These are phyloP conservation scores for Cephus runcator DNA, from an alignment of 2,888 invertebrate species.

Conservation along the genomic window DNA sequence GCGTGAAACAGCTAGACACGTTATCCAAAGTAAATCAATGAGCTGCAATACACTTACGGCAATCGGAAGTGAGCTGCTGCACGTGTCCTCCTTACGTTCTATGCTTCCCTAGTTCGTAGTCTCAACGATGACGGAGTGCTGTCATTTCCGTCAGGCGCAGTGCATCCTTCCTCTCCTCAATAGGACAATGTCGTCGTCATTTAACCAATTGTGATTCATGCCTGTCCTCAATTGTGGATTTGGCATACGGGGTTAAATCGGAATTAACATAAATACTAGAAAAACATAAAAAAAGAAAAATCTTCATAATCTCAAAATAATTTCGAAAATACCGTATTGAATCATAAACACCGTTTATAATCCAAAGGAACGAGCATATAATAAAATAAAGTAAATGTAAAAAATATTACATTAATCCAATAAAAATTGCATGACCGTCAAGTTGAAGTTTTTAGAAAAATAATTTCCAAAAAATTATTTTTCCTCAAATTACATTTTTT, in stretches of 20 bases:
- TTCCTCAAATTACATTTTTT: background rate
- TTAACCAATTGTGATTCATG: background rate
- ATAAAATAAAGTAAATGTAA: background rate
- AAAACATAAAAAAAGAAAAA: too few species aligned
- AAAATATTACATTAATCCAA: background rate
- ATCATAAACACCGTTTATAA: background rate
- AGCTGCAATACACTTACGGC: background rate
- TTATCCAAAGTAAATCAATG: background rate
- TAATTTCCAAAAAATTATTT: background rate
- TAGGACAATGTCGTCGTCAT: background rate
- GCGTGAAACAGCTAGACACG: background rate
- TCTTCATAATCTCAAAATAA: background rate
- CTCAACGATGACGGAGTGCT: conserved; percentile 39
- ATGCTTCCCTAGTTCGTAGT: conserved; percentile 33
- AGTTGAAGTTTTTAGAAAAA: background rate
- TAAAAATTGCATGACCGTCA: background rate
- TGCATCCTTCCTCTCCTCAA: conserved; percentile 15
- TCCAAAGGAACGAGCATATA: background rate
- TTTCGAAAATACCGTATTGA: background rate
- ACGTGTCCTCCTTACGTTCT: conserved; percentile 5
- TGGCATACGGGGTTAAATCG: background rate
- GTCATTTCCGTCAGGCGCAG: conserved; percentile 42
- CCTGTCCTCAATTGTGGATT: background rate
- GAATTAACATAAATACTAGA: background rate
- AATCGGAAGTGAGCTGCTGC: background rate